These are phyloP conservation scores for Frankliniella intonsa DNA, from an alignment of 2,888 invertebrate species.

Conservation along the genomic window DNA sequence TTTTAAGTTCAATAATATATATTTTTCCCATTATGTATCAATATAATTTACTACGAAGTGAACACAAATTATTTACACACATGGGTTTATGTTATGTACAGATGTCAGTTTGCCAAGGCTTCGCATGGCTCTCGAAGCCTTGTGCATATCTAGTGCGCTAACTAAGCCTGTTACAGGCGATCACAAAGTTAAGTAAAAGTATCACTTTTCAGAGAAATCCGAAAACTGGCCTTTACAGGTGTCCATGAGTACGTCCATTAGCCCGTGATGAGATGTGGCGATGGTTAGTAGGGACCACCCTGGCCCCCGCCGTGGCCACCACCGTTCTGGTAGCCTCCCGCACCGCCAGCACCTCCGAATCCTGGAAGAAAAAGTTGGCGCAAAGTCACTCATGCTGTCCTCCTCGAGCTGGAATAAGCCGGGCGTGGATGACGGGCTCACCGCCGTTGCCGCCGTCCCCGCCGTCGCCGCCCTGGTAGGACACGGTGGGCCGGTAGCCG, in stretches of 20 bases:
- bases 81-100: too few relatives aligned
- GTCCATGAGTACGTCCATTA: not conserved
- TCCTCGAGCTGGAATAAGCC: not conserved
- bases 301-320: not conserved
- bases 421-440: conserved; percentile 39
- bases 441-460: conserved; percentile 36
- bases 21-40: too few relatives aligned
- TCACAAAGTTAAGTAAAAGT: not conserved
- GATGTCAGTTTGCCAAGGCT: too few relatives aligned
- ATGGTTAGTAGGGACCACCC: not conserved
- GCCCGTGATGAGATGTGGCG: not conserved
- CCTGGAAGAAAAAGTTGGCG: not conserved
- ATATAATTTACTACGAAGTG: too few relatives aligned
- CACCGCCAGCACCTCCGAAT: not conserved
- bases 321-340: not conserved
- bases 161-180: not conserved
- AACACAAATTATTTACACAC: too few relatives aligned
- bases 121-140: too few relatives aligned
- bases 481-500: conserved; percentile 75
- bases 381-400: not conserved
- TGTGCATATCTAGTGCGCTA: too few relatives aligned
- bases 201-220: not conserved
- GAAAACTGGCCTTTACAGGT: not conserved
- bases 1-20: too few relatives aligned
- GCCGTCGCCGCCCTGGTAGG: conserved; percentile 57